These are phyloP conservation scores for Epinephelus moara DNA, from an alignment of 2,113 vertebrate species.

Conservation along the genomic window DNA sequence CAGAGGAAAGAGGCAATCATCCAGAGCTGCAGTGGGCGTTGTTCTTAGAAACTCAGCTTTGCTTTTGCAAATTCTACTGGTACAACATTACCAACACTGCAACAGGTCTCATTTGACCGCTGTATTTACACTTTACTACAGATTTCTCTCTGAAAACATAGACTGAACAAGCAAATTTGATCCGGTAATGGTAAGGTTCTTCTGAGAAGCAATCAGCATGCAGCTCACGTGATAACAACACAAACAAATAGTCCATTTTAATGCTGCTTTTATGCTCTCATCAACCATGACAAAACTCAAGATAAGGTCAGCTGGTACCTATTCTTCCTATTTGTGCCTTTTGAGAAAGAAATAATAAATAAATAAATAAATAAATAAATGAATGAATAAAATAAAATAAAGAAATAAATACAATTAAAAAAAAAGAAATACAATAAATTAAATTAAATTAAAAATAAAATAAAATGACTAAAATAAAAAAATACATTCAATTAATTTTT, in stretches of 20 bases:
- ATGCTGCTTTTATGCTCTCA: too few species aligned
- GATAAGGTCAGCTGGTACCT: neutral
- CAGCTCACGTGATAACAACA: neutral
- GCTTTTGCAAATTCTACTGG: slow-evolving; percentile 1
- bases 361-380: too few species aligned
- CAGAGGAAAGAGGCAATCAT: slow-evolving; percentile 56
- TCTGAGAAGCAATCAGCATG: neutral
- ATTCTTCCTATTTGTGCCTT: neutral
- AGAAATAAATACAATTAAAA: too few species aligned
- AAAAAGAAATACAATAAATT: too few species aligned
- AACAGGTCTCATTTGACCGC: neutral
- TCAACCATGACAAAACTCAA: neutral
- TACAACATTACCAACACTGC: neutral
- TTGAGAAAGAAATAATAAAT: neutral
- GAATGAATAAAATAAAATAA: neutral
- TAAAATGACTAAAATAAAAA: neutral
- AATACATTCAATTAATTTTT: neutral
- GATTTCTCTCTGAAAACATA: neutral
- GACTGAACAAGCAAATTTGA: neutral
- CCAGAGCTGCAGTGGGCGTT: slow-evolving; percentile 40
- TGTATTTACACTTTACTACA: neutral
- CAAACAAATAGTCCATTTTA: too few species aligned
- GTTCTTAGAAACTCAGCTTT: slow-evolving; percentile 30
- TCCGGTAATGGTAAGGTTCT: neutral
- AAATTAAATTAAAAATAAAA: too few species aligned